A percentile compares a stretch with the other conserved stretches of the same genome.
Conservation (phyloP, 2,797 vertebrate species). For the Malacoraja senta region DNA sequence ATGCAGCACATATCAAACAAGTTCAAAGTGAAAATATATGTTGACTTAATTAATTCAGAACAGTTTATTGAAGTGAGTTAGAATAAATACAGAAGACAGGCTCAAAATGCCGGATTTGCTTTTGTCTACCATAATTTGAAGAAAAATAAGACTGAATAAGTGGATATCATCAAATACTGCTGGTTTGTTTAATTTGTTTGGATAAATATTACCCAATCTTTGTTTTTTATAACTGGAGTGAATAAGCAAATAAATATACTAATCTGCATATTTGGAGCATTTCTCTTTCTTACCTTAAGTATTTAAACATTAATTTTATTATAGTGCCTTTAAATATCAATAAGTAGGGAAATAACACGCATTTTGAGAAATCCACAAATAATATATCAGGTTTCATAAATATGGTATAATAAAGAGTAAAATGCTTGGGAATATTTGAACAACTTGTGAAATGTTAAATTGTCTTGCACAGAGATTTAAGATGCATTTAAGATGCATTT, state of each 20-base stretch:
- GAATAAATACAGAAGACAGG: not conserved
- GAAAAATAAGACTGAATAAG: not conserved
- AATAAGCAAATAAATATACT: not conserved
- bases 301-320: not conserved
- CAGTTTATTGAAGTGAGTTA: not conserved
- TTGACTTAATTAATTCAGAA: not conserved
- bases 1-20: not conserved
- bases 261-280: not conserved
- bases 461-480: not conserved
- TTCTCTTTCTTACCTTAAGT: not conserved
- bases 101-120: not conserved
- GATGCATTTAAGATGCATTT: not conserved
- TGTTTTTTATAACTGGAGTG: not conserved
- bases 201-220: not conserved
- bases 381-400: not conserved
- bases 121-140: not conserved
- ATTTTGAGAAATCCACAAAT: not conserved
- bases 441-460: not conserved
- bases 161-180: not conserved
- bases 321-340: not conserved
- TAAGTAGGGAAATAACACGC: not conserved
- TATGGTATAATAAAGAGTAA: not conserved
- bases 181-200: not conserved
- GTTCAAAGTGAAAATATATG: not conserved
- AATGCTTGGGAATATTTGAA: not conserved